phyloP scores from a whole-genome alignment of 2,113 vertebrate species.

The Melospiza georgiana region DNA sequence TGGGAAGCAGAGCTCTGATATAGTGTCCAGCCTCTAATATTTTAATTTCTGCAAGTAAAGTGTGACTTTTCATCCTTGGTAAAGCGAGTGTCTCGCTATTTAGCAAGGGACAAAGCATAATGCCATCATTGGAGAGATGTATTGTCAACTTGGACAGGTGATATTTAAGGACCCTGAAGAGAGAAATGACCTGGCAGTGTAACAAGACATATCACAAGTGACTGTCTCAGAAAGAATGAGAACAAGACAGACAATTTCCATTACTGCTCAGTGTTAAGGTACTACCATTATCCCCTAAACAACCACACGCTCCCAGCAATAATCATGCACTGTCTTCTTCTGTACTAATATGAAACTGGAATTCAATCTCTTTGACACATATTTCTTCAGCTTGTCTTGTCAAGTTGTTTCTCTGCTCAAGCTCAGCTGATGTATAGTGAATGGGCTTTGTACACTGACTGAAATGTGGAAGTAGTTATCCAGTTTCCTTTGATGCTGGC shows the following conservation, averaged over 20 bases:
- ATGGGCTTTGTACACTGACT: conserved; percentile 25
- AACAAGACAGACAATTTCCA: conserved; percentile 68
- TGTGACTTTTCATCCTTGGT: conserved; percentile 2
- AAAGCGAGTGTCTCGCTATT: conserved; percentile 18
- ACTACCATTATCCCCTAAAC: conserved; percentile 49
- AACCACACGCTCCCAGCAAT: conserved; percentile 60
- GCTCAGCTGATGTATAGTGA: conserved; percentile 37
- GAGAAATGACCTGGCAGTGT: conserved; percentile 68
- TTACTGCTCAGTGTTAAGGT: conserved; percentile 59
- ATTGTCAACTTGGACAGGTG: conserved; percentile 66
- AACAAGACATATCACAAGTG: conserved; percentile 64
- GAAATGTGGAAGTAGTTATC: conserved; percentile 30
- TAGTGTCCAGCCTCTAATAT: not conserved
- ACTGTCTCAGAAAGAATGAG: conserved; percentile 57
- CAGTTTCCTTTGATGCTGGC: not conserved
- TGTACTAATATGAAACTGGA: conserved; percentile 65
- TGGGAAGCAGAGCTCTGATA: not conserved
- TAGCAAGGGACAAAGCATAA: conserved; percentile 44
- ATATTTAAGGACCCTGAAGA: conserved; percentile 66
- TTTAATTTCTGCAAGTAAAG: conserved; percentile 54
- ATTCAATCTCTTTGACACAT: conserved; percentile 73
- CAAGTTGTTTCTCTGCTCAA: conserved; percentile 49
- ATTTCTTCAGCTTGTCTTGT: conserved; percentile 58
- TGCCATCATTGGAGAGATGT: conserved; percentile 43
- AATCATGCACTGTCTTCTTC: conserved; percentile 60